Conservation (phyloP, 2,888 invertebrate species). For the Mantis religiosa region DNA sequence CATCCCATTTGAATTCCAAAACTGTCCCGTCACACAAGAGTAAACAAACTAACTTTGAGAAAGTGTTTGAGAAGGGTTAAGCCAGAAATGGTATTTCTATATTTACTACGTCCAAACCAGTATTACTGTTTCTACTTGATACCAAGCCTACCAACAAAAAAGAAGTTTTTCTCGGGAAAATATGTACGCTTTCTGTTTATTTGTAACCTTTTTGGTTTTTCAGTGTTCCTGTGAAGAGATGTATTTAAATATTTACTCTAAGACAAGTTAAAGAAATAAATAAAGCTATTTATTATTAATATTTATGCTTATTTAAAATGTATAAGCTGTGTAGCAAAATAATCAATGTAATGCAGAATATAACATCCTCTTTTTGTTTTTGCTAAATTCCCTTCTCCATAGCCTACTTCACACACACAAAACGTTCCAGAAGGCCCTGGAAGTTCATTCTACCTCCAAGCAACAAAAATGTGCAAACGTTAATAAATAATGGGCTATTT, state of each 20-base stretch:
- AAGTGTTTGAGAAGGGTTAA: neutral
- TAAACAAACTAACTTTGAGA: too few relatives aligned
- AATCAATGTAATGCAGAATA: neutral
- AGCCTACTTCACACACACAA: too few relatives aligned
- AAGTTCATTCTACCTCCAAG: too few relatives aligned
- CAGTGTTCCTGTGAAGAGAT: neutral
- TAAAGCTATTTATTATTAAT: neutral
- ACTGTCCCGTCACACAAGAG: too few relatives aligned
- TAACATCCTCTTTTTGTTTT: neutral
- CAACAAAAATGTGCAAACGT: too few relatives aligned
- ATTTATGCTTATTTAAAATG: neutral
- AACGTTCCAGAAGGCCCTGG: too few relatives aligned
- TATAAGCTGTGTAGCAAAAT: neutral
- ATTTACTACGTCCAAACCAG: neutral
- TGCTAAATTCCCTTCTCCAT: neutral
- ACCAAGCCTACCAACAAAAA: neutral
- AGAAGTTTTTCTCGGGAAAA: neutral
- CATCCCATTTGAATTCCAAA: too few relatives aligned
- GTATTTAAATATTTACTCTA: neutral
- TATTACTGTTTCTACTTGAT: neutral
- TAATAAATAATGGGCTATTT: too few relatives aligned
- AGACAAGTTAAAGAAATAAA: neutral
- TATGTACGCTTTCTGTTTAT: neutral
- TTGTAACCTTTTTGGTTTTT: neutral
- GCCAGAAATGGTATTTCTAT: neutral